Base-by-base conservation (phyloP, 2,888 invertebrate species). In the Taphrorychus bicolor region DNA sequence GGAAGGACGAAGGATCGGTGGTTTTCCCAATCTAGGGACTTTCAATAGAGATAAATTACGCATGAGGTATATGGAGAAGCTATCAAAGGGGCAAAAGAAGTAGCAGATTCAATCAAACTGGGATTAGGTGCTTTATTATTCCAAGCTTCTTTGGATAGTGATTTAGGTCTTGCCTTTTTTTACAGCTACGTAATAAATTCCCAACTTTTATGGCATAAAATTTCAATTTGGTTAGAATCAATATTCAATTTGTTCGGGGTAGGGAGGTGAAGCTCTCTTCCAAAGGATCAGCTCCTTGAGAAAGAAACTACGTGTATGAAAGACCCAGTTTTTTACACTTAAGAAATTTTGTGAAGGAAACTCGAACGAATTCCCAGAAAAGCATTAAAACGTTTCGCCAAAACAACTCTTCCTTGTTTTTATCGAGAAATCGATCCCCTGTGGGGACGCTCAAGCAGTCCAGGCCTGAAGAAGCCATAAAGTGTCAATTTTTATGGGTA, bases 21-120 rank as follows among this genome's bases (percentile, higher is more conserved):
- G 32, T 11, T 32, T 32, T 32, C 32, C 32, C 11, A 32, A 32
- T 32, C 32, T 7, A 32, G 32, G 11, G 32, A 11, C 32, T 32
- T 11, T 32, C 32, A 11, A 32, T 32, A 32, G 32, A 32, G 32
- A 32, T 32, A 32, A 32, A 32, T 32, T 32, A 32, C 32, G 11
- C 11, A 32, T 32, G 45, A 45, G 17, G 16, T 45, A 14, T 45
- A 45, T 45, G 14, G 45, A 45, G 17, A 45, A 45, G 45, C 16
- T 7, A 45, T 45, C 45, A 45, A 45, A 45, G 14, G 2, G 45
- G 45, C 45, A 45, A 17, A 32, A 17, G 45, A 45, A 45, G 16
- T 45, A 17, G 16, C 45, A 17, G 45, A 45, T 45, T 45, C 45
- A 45, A 45, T 45, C 45, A 45, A 45, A 45, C 45, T 14, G 45